These are phyloP conservation scores for Etia nguti DNA, from an alignment of 2,113 vertebrate genomes.

Conservation along the genomic window DNA sequence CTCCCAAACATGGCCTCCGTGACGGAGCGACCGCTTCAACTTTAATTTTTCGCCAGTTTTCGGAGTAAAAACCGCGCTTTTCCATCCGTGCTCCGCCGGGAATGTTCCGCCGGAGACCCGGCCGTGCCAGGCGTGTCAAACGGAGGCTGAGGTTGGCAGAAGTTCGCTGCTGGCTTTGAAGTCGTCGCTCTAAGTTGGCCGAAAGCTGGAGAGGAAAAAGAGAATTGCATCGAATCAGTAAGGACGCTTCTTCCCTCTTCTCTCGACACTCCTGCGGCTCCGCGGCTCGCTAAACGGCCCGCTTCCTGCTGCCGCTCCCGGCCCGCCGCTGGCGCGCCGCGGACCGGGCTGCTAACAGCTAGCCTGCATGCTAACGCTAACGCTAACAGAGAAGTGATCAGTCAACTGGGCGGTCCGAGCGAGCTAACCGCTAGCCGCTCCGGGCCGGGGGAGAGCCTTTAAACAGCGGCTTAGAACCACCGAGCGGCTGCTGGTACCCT, in stretches of 20 bases:
- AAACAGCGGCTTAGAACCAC: background rate
- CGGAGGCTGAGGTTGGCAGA: conserved; percentile 51
- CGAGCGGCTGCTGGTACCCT: background rate
- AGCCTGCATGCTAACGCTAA: conserved; percentile 43
- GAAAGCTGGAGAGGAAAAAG: conserved; percentile 75
- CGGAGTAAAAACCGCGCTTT: conserved; percentile 35
- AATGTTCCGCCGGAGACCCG: conserved; percentile 40
- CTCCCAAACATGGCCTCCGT: conserved; percentile 82
- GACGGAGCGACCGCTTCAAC: conserved; percentile 78
- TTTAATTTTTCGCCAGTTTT: conserved; percentile 70
- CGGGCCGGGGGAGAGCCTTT: background rate
- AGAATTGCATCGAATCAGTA: conserved; percentile 77
- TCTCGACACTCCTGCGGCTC: background rate
- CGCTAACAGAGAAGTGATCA: conserved; percentile 48
- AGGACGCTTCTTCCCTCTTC: conserved; percentile 34
- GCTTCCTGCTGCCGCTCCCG: background rate
- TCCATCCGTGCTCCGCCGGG: conserved; percentile 26
- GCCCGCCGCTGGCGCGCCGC: background rate
- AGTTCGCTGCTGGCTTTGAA: conserved; percentile 58
- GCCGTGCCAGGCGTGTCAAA: conserved; percentile 23
- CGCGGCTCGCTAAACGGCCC: too few relatives aligned
- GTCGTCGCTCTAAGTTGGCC: conserved; percentile 68
- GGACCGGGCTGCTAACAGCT: conserved; percentile 26
- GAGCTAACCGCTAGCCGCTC: conserved; percentile 32
- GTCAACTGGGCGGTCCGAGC: conserved; percentile 54